Base-by-base conservation (phyloP, 1,140 invertebrate species). In the Antheraea mylitta region DNA sequence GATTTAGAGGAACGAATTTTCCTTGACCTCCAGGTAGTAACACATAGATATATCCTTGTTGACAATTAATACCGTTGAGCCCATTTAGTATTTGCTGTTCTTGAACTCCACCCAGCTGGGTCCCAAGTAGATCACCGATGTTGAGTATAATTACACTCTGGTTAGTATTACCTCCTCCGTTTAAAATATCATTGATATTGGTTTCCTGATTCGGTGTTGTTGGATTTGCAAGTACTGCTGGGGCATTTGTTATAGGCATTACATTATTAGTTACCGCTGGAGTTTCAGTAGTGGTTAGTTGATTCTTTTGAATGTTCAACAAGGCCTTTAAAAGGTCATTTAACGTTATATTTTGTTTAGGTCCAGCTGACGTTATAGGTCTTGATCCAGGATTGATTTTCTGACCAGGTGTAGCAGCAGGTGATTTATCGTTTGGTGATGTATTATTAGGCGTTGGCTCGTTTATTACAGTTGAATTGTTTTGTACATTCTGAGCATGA, bases 1-100 rank as follows among this genome's bases (percentile, higher is more conserved):
- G 61, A 11, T 22, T 63, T 18, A 63, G 13, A n/a, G 61, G 61
- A 18, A 63, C 37, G 13, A 63, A 63, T 16, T 63, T 63, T 37
- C 61, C 61, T 37, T 63, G 19, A 7, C 22, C 61, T 63, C 61
- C 61, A 36, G 61, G n/a, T 16, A 22, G 13, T 18, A 36, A 7
- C 30, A 63, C 61, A 13, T 36, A 63, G 16, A 63, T n/a, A 36
- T 37, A 63, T 4, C 61, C 61, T 37, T 30, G 30, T 63, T 63
- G 45, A 53, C 45, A 53, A 6, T 53, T 53, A 53, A 53, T 63
- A 30, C 61, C 61, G 9, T 63, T 63, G 6, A 63, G 61, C 7
- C 11, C 30, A 18, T 16, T 63, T n/a, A 63, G 11, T n/a, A 63
- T 30, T 36, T 37, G 61, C 6, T 7, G 11, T 30, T 22, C 18